Evolutionary conservation across 1,140 invertebrate genomes (phyloP), one percentile per base, ranked within the genome.

Genomic region (Hypothenemus hampei): DNA sequence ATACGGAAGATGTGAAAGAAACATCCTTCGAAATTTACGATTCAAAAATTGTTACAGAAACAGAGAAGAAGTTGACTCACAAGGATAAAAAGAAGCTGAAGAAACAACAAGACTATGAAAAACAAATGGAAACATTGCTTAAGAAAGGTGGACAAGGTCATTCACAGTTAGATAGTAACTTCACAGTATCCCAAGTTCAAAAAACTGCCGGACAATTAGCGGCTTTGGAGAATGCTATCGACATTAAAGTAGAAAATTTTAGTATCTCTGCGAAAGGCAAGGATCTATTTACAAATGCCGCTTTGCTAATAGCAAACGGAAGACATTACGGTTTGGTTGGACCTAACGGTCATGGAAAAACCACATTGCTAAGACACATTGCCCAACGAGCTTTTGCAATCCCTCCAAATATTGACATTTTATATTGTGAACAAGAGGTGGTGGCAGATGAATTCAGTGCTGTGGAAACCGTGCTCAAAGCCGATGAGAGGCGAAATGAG

Each of bases 321-420:
- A 81, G 96, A 54, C 82, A 93, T 66, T 99, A 99, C 73, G 97
- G 97, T 68, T 76, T 99, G 4, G 95, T 99, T 19, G 97, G 97
- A 31, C 97, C 97, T 3, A 99, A 99, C 77, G 97, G 97, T 3
- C 93, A 98, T 78, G 97, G 97, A 10, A 99, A 99, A 79, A 99
- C 97, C n/a, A 99, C 97, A 0, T 70, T 99, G 11, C 74, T 99
- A 13, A 83, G 93, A 46, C 96, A 99, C 68, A 86, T 99, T 64
- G 89, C 88, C 5, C 85, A 85, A 45, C 77, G 91, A 66, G 85
- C 85, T 4, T 88, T 99, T 61, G 84, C 86, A 46, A 94, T 99
- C 67, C 97, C 97, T 2, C 86, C 91, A 0, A 92, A 89, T 62
- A 99, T 99, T 61, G 97, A 99, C 76, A 90, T 99, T 54, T 75